Evolutionary conservation across 2,888 invertebrate genomes (phyloP).

Genomic region (Megalurothrips usitatus): DNA sequence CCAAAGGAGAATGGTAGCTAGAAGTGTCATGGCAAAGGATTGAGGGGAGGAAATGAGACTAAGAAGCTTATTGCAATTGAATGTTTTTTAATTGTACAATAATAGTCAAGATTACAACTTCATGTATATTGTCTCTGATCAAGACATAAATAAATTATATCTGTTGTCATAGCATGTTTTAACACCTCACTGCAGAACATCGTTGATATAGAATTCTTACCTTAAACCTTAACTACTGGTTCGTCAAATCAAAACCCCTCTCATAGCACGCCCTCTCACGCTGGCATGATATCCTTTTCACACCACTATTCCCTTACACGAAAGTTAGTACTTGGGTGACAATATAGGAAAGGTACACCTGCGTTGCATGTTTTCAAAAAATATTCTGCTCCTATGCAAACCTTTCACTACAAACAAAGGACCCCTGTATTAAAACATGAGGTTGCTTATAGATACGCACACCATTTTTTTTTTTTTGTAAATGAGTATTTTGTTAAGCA

Average conservation of each 20-base stretch:
- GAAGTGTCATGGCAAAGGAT: neutral
- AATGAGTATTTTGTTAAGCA: slow-evolving; percentile 1
- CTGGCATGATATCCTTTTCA: too few relatives aligned
- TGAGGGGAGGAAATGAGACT: too few relatives aligned
- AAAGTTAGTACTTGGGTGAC: too few relatives aligned
- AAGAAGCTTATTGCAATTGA: neutral
- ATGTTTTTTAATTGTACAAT: neutral
- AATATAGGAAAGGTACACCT: too few relatives aligned
- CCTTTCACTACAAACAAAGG: neutral
- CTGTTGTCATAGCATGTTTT: neutral
- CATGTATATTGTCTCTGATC: neutral
- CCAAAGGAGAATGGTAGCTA: neutral
- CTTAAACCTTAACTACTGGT: neutral
- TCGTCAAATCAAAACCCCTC: neutral
- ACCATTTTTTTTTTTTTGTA: neutral
- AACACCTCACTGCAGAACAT: neutral
- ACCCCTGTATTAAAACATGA: too few relatives aligned
- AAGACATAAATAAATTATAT: neutral
- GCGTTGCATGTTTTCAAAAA: too few relatives aligned
- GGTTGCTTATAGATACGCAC: neutral
- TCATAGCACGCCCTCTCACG: too few relatives aligned
- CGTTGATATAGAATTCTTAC: neutral
- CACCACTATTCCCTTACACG: too few relatives aligned
- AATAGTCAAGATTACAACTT: neutral
- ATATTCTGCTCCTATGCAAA: neutral